Evolutionary conservation across 2,113 vertebrate genomes (phyloP).

Genomic region (Neotoma lepida): DNA sequence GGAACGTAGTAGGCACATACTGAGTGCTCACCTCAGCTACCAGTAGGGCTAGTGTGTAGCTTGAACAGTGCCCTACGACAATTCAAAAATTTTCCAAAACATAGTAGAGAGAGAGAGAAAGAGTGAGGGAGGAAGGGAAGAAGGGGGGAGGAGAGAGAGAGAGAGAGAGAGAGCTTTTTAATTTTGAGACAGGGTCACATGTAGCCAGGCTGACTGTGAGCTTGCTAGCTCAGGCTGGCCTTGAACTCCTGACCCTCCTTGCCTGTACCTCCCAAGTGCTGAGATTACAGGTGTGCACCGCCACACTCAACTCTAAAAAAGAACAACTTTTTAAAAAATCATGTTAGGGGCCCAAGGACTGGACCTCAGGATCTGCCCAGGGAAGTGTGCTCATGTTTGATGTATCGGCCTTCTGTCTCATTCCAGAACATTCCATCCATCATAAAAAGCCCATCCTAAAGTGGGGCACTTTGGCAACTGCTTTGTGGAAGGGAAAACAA

Average conservation of each 20-base stretch:
- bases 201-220: neutral
- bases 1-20: fast-evolving
- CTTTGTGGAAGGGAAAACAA: neutral
- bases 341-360: neutral
- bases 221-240: neutral
- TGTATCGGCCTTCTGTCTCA: neutral
- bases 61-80: neutral
- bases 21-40: neutral
- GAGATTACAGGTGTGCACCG: neutral
- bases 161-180: neutral
- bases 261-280: neutral
- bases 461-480: neutral
- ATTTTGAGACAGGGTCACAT: neutral
- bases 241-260: neutral
- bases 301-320: neutral
- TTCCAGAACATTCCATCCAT: neutral
- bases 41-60: neutral
- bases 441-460: neutral
- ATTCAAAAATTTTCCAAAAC: neutral
- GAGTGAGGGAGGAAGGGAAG: too few species aligned
- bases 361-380: neutral
- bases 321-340: neutral
- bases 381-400: neutral
- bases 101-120: neutral
- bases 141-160: neutral